Base-by-base conservation (phyloP, 2,888 invertebrate genomes). In the Sinelater perroti region DNA sequence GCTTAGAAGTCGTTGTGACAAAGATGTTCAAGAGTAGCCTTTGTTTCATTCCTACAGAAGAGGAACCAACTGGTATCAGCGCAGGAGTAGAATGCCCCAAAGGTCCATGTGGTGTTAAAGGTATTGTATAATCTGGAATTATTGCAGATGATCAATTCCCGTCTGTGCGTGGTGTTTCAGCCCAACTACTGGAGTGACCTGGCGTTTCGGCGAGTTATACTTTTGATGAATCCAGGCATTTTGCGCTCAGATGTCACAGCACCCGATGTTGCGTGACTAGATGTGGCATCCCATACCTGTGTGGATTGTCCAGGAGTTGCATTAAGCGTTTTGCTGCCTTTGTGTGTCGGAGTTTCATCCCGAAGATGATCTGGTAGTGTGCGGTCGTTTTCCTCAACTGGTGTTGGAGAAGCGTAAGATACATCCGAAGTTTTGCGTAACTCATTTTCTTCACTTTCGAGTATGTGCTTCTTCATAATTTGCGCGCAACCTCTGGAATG, bases 1-100 rank as follows among this genome's bases (percentile, higher is more conserved):
- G 99, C 77, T 99, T 99, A 0, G 99, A 99, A 0, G 99, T 99
- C 98, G 99, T 99, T 8, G 96, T 93, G 61, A 96, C 91, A 60
- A n/a, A 97, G 82, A 71, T 97, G 97, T 11, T 95, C 93, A 0
- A 98, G 97, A 0, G 97, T 95, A 0, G 99, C 99, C 0, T 98
- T 1, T 99, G 99, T 78, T 97, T 97, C 1, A 90, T 85, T 30
- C 95, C 95, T 11, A 93, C 89, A 0, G 95, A 94, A 3, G 96
- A 93, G 14, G 88, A 83, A 75, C 91, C 91, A 49, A 90, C 89
- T 0, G 94, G 94, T 7, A 93, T 94, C 70, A 93, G 84, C 72
- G 79, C 74, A 1, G 81, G 80, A 1, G 86, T 85, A 4, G 85
- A 83, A 56, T 85, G 81, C 40, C 83, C 82, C 0, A 92, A 90